Evolutionary conservation across 30 jellyfish, hydroid and myxozoan species (phyloP).

Genomic region (Chironex yamaguchii): DNA sequence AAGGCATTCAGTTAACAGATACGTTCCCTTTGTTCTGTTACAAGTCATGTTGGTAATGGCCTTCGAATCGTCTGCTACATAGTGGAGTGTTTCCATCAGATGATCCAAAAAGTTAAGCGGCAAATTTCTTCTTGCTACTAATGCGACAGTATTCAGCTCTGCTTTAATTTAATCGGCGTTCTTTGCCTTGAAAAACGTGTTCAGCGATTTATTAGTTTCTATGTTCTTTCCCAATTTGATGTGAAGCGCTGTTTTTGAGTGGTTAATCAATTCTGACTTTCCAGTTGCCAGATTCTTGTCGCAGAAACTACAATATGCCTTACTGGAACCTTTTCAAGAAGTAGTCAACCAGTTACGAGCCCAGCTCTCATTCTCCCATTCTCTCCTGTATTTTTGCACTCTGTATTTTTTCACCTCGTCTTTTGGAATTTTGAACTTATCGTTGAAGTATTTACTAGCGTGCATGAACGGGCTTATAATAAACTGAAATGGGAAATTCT

Average conservation of each 20-base stretch:
- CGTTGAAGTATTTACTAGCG: too few relatives aligned
- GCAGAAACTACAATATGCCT: constrained; percentile 1
- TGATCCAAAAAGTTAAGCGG: not conserved
- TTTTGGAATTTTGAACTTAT: too few relatives aligned
- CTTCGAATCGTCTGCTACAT: not conserved
- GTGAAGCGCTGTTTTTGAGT: not conserved
- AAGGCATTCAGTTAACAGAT: constrained; percentile 12
- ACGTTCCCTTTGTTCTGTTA: constrained; percentile 1
- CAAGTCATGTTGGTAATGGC: not conserved
- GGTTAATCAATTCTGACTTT: not conserved
- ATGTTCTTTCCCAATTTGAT: not conserved
- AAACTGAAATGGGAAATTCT: too few relatives aligned
- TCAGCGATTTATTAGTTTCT: not conserved
- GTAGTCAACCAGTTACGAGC: not conserved
- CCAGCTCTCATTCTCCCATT: not conserved
- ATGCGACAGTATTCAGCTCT: not conserved
- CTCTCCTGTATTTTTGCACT: not conserved
- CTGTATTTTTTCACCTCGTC: not conserved
- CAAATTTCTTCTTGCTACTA: not conserved
- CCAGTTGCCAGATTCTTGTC: not conserved
- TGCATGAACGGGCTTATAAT: too few relatives aligned
- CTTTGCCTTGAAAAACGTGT: not conserved
- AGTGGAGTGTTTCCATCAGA: not conserved
- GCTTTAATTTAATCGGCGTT: not conserved
- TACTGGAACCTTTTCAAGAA: not conserved